Base-by-base conservation (phyloP, 1,140 invertebrate genomes). In the Myzus persicae region DNA sequence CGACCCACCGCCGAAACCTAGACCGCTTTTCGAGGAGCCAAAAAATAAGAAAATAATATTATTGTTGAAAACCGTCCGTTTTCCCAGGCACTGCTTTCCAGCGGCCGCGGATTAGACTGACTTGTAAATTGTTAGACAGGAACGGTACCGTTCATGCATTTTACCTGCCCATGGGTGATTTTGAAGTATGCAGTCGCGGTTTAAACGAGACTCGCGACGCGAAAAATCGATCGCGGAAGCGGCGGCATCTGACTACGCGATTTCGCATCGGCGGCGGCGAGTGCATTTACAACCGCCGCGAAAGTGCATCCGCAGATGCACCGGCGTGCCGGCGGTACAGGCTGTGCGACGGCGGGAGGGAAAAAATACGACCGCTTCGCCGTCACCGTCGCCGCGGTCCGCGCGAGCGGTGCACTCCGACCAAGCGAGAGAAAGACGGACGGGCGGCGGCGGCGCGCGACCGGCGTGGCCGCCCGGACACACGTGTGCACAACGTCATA, bases 401-500 rank as follows among this genome's bases (percentile, higher is more conserved):
- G 48, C 24, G 46, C 48, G 20, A 20, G 87, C 87, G 46, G 46
- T 44, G 46, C 40, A 44, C 40, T 51, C 87, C n/a, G 87, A 51
- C 22, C 46, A 24, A 54, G 36, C 48, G 36, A 54, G 88, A 51
- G 48, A 38, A 51, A 38, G 46, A 89, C 8, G 36, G 31, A 87
- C 85, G 85, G 40, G 24, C 85, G 85, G 40, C 82, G 40, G 82
- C 24, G 51, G 88, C 48, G 44, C n/a, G 31, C 48, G 26, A 90
- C 48, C 48, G 88, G 7, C 8, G 38, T 38, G 42, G 44, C 48
- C 46, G 87, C 46, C 46, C 90, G 31, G 76, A 81, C 67, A 14
- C 42, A 38, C 67, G 54, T 81, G 91, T 92, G 44, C 91, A 92
- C 76, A 92, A 92, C 91, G 91, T 92, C 91, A 92, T 92, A 84